A percentile compares a stretch with the other conserved stretches of the same genome.
Evolutionary conservation across 2,797 vertebrate species (phyloP).

Genomic region (Brachymystax lenok): DNA sequence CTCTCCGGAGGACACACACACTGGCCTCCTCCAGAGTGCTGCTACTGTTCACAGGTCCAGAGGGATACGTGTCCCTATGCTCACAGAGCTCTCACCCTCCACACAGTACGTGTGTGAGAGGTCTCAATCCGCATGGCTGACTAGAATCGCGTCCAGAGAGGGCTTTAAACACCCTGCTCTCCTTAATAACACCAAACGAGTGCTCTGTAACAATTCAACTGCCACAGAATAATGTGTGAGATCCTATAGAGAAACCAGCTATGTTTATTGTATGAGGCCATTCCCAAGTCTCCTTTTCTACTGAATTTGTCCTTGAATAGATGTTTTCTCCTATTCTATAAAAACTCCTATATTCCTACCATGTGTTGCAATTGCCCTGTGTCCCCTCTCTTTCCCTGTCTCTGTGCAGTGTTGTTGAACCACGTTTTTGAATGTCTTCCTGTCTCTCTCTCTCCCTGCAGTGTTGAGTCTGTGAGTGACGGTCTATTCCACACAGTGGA

Average conservation of each 20-base stretch:
- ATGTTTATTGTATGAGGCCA: not conserved
- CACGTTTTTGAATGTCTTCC: not conserved
- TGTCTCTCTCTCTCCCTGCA: conserved; percentile 44
- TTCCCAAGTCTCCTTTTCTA: not conserved
- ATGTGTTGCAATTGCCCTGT: not conserved
- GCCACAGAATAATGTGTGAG: conserved; percentile 10
- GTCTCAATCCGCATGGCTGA: conserved; percentile 19
- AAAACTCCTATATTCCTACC: not conserved
- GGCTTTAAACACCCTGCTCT: conserved; percentile 25
- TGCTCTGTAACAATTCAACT: conserved; percentile 35
- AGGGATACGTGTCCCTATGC: not conserved
- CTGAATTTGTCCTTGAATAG: too few species aligned
- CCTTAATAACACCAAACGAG: conserved; percentile 20
- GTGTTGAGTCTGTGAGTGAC: conserved; percentile 95
- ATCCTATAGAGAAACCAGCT: not conserved
- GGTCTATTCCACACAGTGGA: conserved; percentile 95
- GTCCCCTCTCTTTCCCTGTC: conserved; percentile 10
- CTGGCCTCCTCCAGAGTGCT: not conserved
- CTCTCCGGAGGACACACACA: conserved; percentile 29
- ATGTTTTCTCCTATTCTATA: not conserved
- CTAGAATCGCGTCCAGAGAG: conserved; percentile 27
- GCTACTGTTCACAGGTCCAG: not conserved
- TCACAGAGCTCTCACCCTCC: not conserved
- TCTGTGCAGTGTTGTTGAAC: not conserved
- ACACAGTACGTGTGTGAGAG: not conserved